Percentiles rank a stretch among this genome's conserved stretches.
phyloP scores from a whole-genome alignment of 1,140 invertebrate genomes.

The Drosophila grimshawi region DNA sequence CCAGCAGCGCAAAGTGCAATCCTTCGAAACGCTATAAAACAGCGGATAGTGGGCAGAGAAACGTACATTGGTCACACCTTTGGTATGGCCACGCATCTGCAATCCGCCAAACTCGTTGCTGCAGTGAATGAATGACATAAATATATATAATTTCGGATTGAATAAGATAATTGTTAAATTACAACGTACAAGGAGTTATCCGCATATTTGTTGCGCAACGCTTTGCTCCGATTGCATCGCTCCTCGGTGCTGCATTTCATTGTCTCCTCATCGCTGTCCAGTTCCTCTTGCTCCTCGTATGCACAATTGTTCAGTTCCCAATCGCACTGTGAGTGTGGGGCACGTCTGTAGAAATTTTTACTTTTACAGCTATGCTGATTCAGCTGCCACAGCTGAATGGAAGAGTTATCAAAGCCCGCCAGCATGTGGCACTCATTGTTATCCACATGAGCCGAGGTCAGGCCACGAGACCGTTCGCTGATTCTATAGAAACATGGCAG shows the following conservation, averaged over 20 bases:
- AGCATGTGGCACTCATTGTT: constrained; percentile 73
- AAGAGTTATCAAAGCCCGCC: constrained; percentile 77
- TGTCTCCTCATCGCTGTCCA: constrained; percentile 35
- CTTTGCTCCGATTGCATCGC: constrained; percentile 40
- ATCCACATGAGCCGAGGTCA: constrained; percentile 69
- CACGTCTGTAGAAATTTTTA: constrained; percentile 66
- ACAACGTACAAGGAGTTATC: constrained; percentile 75
- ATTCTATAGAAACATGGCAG: constrained; percentile 69
- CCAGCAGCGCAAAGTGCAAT: constrained; percentile 91
- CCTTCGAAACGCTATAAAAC: constrained; percentile 91
- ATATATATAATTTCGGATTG: not conserved
- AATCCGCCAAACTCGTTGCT: constrained; percentile 86
- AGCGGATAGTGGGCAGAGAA: constrained; percentile 87
- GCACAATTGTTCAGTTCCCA: constrained; percentile 78
- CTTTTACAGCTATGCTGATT: constrained; percentile 73
- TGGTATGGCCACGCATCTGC: constrained; percentile 89
- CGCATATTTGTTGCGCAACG: constrained; percentile 59
- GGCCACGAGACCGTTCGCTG: constrained; percentile 63
- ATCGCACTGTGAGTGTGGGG: constrained; percentile 57
- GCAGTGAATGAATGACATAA: not conserved
- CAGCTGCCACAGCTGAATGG: constrained; percentile 79
- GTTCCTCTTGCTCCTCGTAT: constrained; percentile 55
- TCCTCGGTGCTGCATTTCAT: constrained; percentile 39
- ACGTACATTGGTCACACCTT: constrained; percentile 89
- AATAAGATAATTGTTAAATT: not conserved